Percentiles rank a stretch among this genome's conserved stretches.
Evolutionary conservation across 2,888 invertebrate genomes (phyloP).

Genomic region (Thecophora atra): DNA sequence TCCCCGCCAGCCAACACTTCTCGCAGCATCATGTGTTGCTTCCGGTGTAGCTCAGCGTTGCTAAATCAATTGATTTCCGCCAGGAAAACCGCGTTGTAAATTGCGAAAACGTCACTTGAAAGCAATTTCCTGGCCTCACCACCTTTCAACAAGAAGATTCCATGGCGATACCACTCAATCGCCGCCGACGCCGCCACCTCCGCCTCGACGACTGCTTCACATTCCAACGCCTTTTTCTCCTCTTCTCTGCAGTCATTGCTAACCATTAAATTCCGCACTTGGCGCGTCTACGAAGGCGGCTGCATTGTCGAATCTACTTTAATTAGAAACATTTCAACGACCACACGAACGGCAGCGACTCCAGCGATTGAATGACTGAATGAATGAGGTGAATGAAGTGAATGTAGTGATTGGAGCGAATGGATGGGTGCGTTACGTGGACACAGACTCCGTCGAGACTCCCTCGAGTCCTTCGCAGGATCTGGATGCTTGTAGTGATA

Average conservation of each 20-base stretch:
- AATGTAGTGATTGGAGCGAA: not conserved
- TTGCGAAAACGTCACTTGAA: slow-evolving; percentile 30
- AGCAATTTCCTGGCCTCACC: not conserved
- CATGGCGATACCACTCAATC: slow-evolving; percentile 6
- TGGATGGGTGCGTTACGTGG: not conserved
- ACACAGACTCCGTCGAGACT: not conserved
- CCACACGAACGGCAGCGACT: slow-evolving; percentile 26
- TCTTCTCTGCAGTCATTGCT: slow-evolving; percentile 23
- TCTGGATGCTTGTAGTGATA: slow-evolving; percentile 2
- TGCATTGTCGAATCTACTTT: slow-evolving; percentile 8
- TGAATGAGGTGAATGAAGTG: not conserved
- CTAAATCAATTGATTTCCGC: slow-evolving; percentile 31
- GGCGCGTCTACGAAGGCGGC: not conserved
- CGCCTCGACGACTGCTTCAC: slow-evolving; percentile 42
- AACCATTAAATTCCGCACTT: not conserved
- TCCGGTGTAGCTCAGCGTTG: not conserved
- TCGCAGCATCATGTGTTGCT: not conserved
- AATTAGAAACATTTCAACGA: slow-evolving; percentile 34
- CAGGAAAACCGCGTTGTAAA: slow-evolving; percentile 26
- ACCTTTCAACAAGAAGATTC: not conserved
- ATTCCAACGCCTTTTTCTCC: slow-evolving; percentile 47
- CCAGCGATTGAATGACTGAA: not conserved
- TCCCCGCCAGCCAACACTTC: not conserved
- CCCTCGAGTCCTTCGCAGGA: not conserved
- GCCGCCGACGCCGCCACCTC: slow-evolving; percentile 11